These are phyloP conservation scores for Leptodactylus fallax DNA, from an alignment of 2,797 vertebrate genomes.

Conservation along the genomic window DNA sequence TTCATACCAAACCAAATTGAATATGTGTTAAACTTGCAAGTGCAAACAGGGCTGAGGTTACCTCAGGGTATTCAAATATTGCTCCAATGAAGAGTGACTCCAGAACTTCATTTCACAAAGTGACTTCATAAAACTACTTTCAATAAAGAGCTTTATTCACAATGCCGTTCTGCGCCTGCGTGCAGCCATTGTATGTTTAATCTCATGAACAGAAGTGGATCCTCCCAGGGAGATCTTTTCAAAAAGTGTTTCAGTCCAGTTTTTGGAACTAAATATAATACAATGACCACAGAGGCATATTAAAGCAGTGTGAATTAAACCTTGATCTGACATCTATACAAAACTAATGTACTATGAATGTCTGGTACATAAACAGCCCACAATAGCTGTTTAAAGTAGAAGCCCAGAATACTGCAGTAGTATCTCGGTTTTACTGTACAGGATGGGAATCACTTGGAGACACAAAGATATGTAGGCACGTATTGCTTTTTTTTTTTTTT, in stretches of 20 bases:
- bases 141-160: not conserved
- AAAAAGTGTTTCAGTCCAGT: not conserved
- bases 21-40: slow-evolving; percentile 23
- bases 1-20: slow-evolving; percentile 56
- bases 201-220: not conserved
- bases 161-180: not conserved
- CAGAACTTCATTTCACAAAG: slow-evolving; percentile 17
- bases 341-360: not conserved
- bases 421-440: not conserved
- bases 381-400: not conserved
- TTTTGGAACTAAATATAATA: not conserved
- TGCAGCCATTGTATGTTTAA: not conserved
- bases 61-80: not conserved
- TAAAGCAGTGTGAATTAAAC: not conserved
- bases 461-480: slow-evolving; percentile 39
- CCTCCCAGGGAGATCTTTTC: not conserved
- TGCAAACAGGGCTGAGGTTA: slow-evolving; percentile 56
- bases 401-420: not conserved
- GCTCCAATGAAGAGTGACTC: slow-evolving; percentile 25
- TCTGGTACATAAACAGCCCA: not conserved
- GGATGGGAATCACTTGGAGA: not conserved
- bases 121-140: not conserved
- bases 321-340: not conserved
- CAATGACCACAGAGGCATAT: too few relatives aligned
- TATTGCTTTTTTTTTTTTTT: not conserved